These are phyloP conservation scores for Proisotoma minuta DNA, from an alignment of 2,888 invertebrate genomes.

Conservation along the genomic window DNA sequence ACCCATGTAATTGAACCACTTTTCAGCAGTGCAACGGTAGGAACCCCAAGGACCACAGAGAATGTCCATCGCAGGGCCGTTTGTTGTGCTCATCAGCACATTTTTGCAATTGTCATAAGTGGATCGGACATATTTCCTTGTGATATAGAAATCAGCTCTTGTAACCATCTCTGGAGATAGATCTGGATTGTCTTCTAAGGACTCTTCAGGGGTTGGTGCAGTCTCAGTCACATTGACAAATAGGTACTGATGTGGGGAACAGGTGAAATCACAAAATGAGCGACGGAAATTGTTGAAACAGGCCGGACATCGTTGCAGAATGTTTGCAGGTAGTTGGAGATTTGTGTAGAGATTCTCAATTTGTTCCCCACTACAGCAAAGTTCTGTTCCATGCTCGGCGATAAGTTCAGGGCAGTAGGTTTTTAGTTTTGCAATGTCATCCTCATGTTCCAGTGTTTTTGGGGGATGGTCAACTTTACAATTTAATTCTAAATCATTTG, in stretches of 20 bases:
- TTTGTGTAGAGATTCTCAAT: constrained; percentile 27
- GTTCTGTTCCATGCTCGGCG: constrained; percentile 35
- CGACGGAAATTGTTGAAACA: constrained; percentile 72
- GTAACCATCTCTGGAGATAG: constrained; percentile 26
- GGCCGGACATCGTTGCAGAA: constrained; percentile 74
- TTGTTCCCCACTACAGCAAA: constrained; percentile 40
- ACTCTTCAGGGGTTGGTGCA: constrained; percentile 18
- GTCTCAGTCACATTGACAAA: constrained; percentile 53
- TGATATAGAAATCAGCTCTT: constrained; percentile 29
- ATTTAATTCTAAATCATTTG: constrained; percentile 25
- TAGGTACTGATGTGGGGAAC: constrained; percentile 66
- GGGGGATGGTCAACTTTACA: constrained; percentile 37
- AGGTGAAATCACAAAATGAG: constrained; percentile 75
- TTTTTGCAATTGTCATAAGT: constrained; percentile 73
- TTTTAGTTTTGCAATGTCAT: constrained; percentile 14
- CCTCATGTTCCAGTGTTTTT: constrained; percentile 22
- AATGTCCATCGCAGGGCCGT: constrained; percentile 67
- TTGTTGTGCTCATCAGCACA: constrained; percentile 71
- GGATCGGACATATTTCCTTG: constrained; percentile 59
- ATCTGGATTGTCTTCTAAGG: constrained; percentile 6
- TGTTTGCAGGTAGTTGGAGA: constrained; percentile 57
- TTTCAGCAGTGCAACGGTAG: constrained; percentile 61
- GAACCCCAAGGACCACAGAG: constrained; percentile 67
- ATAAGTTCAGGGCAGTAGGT: constrained; percentile 40
- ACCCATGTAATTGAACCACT: constrained; percentile 48